Evolutionary conservation across 2,888 invertebrate species (phyloP), one percentile per base, ranked within the genome.

Genomic region (Ganaspis brasiliensis): DNA sequence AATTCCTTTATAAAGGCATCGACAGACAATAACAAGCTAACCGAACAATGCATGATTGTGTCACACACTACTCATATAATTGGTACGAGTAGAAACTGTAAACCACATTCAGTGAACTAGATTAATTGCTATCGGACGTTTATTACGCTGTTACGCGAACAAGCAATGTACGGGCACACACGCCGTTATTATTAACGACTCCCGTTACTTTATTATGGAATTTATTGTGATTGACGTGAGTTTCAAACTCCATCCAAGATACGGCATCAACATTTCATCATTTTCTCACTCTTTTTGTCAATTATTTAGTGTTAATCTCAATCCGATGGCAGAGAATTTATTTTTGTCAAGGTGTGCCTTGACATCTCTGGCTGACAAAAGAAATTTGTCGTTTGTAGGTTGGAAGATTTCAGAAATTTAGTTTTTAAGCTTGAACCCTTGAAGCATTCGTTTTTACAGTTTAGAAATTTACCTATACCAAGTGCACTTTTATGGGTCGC

Each of bases 111-210:
- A 73, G 77, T 74, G 75, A 78, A 73, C 75, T 79, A 77, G 79
- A 84, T 84, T 82, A 82, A 83, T 84, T 83, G 82, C 81, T 81
- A 76, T 72, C 77, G 81, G 81, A 80, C 82, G 76, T 83, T 84
- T 83, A 85, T 83, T 82, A 79, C 75, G 74, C 74, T 76, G 76
- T 82, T 79, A 80, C 77, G 76, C 79, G 71, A 61, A 9, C 37
- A 57, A 21, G 26, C 67, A 67, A 67, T 67, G 45, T 79, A 81
- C 74, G 37, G 14, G 31, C 72, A 35, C 72, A 26, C 72, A 72
- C 35, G 52, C 55, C 72, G 49, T 55, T 55, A 55, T 72, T 72
- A 52, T 56, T 72, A 37, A 52, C 56, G 55, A 67, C 45, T 45
- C 45, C 21, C 45, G 24, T 45, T 67, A 67, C 67, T 67, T 45